These are phyloP conservation scores for Tenthredo livida DNA, from an alignment of 2,888 invertebrate species.

Conservation along the genomic window DNA sequence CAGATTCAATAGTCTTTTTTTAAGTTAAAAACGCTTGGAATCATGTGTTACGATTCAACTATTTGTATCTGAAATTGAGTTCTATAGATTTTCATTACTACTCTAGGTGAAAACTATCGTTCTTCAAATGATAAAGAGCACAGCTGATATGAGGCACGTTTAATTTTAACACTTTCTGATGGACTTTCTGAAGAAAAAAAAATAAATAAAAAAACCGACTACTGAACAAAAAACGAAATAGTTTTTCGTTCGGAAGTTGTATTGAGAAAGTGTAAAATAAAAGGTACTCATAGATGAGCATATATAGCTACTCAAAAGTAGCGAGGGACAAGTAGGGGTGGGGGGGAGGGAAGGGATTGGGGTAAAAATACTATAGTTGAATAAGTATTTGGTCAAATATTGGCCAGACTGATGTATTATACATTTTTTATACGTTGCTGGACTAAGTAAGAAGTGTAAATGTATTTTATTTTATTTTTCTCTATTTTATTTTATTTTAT, in stretches of 20 bases:
- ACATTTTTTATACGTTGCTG: slow-evolving; percentile 74
- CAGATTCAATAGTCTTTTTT: background rate
- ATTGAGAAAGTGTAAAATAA: background rate
- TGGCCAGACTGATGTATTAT: slow-evolving; percentile 77
- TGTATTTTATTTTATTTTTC: slow-evolving; percentile 63
- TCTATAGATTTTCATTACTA: background rate
- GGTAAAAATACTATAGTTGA: slow-evolving; percentile 40
- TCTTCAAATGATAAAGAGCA: slow-evolving; percentile 6
- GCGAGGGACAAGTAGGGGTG: background rate
- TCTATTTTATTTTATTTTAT: slow-evolving; percentile 29
- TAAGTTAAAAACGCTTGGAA: background rate
- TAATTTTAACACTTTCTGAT: background rate
- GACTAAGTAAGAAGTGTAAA: slow-evolving; percentile 70
- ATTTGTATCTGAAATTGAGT: background rate
- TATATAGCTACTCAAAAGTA: slow-evolving; percentile 30
- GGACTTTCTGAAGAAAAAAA: background rate
- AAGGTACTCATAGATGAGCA: slow-evolving; percentile 18
- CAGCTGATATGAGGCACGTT: background rate
- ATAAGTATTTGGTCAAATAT: slow-evolving; percentile 66
- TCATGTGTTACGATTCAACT: background rate
- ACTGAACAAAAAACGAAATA: background rate
- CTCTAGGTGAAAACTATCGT: background rate
- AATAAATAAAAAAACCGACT: background rate
- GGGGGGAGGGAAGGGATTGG: background rate
- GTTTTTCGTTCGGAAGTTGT: background rate